phyloP scores from a whole-genome alignment of 2,888 invertebrate species.

The Spisula subtruncata region DNA sequence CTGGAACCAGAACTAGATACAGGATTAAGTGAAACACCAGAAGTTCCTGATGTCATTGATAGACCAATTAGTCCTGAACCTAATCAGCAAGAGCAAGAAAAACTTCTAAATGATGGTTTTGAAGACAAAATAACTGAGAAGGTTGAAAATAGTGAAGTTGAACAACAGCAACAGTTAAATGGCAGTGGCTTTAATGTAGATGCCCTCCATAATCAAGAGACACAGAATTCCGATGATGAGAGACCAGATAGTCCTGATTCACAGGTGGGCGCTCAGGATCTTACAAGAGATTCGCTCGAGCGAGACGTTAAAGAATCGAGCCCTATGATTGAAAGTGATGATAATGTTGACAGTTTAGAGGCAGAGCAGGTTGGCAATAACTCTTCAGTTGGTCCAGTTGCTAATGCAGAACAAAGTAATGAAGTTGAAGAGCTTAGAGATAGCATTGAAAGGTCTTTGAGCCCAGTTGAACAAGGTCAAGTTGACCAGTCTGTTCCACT shows the following conservation, averaged over 20 bases:
- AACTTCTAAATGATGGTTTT: constrained; percentile 42
- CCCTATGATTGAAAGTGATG: constrained; percentile 36
- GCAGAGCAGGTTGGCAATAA: neutral
- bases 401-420: neutral
- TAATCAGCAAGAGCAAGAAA: constrained; percentile 50
- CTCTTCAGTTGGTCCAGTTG: neutral
- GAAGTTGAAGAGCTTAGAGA: constrained; percentile 37
- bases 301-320: constrained; percentile 52
- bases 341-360: constrained; percentile 61
- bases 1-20: constrained; percentile 31
- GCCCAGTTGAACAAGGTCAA: neutral
- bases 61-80: constrained; percentile 65
- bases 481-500: neutral
- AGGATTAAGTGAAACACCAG: constrained; percentile 22
- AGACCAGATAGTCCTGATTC: constrained; percentile 69
- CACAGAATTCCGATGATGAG: constrained; percentile 57
- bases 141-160: constrained; percentile 1
- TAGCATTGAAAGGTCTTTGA: constrained; percentile 43
- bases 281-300: constrained; percentile 66
- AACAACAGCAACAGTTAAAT: neutral
- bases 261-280: constrained; percentile 52
- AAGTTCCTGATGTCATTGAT: constrained; percentile 55
- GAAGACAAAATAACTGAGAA: constrained; percentile 16
- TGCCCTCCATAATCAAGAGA: constrained; percentile 16
- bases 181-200: neutral